phyloP scores from a whole-genome alignment of 2,888 invertebrate genomes.

The Agrilus cyanescens region DNA sequence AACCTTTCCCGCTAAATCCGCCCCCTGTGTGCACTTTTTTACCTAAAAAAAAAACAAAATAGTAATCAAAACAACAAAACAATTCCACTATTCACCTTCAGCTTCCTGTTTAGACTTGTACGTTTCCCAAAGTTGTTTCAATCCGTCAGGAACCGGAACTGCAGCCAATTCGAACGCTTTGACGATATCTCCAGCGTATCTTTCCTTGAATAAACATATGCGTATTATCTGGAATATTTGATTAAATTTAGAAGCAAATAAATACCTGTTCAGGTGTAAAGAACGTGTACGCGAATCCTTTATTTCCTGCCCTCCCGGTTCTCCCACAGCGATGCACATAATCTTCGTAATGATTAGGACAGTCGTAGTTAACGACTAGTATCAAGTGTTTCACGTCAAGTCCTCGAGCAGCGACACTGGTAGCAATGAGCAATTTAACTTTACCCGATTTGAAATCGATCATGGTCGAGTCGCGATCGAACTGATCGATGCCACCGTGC shows the following conservation, averaged over 20 bases:
- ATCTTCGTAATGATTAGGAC: conserved; percentile 99
- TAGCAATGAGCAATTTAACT: conserved; percentile 79
- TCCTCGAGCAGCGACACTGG: conserved; percentile 95
- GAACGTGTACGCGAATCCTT: conserved; percentile 96
- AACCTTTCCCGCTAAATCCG: conserved; percentile 91
- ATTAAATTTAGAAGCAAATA: background rate
- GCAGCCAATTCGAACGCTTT: conserved; percentile 83
- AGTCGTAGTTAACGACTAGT: conserved; percentile 96
- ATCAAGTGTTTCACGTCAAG: conserved; percentile 98
- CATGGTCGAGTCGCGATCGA: conserved; percentile 96
- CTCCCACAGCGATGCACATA: conserved; percentile 96
- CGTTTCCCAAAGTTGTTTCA: conserved; percentile 72
- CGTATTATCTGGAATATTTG: background rate
- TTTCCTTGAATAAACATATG: conserved; percentile 41
- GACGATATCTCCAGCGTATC: conserved; percentile 86
- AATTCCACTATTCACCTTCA: conserved; percentile 42
- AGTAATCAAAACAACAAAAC: background rate
- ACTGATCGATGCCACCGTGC: conserved; percentile 99
- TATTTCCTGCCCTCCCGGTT: conserved; percentile 86
- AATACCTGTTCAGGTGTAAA: conserved; percentile 74
- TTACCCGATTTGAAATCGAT: conserved; percentile 89
- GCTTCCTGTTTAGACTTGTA: conserved; percentile 86
- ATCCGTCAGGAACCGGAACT: conserved; percentile 60
- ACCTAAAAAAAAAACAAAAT: conserved; percentile 31
- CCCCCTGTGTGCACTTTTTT: conserved; percentile 87